Conservation (phyloP, 2,888 invertebrate species). For the Melanargia galathea region DNA sequence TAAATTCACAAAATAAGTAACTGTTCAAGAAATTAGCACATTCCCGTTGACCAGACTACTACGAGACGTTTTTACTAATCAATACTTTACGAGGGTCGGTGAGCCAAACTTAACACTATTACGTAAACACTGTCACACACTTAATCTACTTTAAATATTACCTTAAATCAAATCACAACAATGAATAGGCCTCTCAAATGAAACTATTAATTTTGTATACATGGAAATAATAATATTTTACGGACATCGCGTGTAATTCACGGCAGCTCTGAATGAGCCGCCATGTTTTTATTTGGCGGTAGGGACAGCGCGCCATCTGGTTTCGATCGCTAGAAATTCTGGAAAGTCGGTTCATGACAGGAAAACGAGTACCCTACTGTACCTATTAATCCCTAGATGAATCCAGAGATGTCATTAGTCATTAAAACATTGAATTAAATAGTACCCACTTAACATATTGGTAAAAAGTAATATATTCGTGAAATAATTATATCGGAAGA, state of each 20-base stretch:
- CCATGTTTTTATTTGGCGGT: conserved; percentile 52
- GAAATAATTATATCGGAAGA: too few relatives aligned
- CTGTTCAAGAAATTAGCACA: background rate
- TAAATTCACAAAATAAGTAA: background rate
- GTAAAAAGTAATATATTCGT: too few relatives aligned
- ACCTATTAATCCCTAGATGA: conserved; percentile 31
- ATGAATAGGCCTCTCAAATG: conserved; percentile 24
- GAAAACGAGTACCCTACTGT: conserved; percentile 18
- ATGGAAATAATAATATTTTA: conserved; percentile 46
- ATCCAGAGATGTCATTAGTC: conserved; percentile 38
- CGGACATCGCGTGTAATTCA: conserved; percentile 52
- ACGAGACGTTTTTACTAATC: conserved; percentile 48
- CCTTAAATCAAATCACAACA: conserved; percentile 39
- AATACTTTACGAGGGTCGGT: conserved; percentile 49
- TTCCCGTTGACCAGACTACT: background rate
- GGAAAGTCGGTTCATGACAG: conserved; percentile 25
- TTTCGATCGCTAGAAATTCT: conserved; percentile 45
- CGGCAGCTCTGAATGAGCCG: conserved; percentile 47
- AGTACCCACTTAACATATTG: background rate
- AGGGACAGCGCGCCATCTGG: conserved; percentile 59
- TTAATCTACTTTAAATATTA: conserved; percentile 46
- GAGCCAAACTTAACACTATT: conserved; percentile 35
- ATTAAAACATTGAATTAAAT: conserved; percentile 23
- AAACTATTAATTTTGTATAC: conserved; percentile 34
- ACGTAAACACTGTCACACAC: conserved; percentile 47